These are phyloP conservation scores for Danio kyathit DNA, from an alignment of 2,797 vertebrate species.

Conservation along the genomic window DNA sequence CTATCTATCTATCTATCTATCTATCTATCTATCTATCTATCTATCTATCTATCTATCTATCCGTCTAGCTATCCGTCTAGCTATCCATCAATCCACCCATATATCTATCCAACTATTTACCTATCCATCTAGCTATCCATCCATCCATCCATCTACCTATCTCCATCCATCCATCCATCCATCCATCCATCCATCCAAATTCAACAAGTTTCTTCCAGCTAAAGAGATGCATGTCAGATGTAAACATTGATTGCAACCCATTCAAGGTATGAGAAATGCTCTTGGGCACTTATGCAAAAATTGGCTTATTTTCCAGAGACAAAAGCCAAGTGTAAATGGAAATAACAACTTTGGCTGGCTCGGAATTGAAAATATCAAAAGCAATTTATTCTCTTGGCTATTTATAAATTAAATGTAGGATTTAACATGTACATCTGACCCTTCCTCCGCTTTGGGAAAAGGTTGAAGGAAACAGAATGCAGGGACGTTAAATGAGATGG, in stretches of 20 bases:
- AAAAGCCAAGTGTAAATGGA: slow-evolving; percentile 62
- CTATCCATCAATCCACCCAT: too few species aligned
- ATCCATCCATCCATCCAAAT: too few species aligned
- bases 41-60: too few species aligned
- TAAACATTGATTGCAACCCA: neutral
- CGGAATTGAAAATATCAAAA: slow-evolving; percentile 60
- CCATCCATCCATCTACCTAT: neutral
- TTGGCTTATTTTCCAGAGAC: slow-evolving; percentile 41
- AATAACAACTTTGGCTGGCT: slow-evolving; percentile 55
- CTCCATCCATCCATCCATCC: too few species aligned
- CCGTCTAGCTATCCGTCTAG: too few species aligned
- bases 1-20: too few species aligned
- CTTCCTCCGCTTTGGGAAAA: slow-evolving; percentile 50
- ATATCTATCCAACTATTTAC: neutral
- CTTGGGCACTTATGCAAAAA: slow-evolving; percentile 47
- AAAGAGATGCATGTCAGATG: too few species aligned
- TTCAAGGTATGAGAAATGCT: slow-evolving; percentile 39
- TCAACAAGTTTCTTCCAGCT: too few species aligned
- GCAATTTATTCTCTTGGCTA: slow-evolving; percentile 61
- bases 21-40: too few species aligned
- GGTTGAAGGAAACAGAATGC: slow-evolving; percentile 49
- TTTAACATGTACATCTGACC: slow-evolving; percentile 59
- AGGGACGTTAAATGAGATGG: slow-evolving; percentile 53
- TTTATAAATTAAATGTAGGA: slow-evolving; percentile 67
- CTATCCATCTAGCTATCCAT: neutral